These are phyloP conservation scores for Vicugna pacos DNA, from an alignment of 2,113 vertebrate genomes.

Conservation along the genomic window DNA sequence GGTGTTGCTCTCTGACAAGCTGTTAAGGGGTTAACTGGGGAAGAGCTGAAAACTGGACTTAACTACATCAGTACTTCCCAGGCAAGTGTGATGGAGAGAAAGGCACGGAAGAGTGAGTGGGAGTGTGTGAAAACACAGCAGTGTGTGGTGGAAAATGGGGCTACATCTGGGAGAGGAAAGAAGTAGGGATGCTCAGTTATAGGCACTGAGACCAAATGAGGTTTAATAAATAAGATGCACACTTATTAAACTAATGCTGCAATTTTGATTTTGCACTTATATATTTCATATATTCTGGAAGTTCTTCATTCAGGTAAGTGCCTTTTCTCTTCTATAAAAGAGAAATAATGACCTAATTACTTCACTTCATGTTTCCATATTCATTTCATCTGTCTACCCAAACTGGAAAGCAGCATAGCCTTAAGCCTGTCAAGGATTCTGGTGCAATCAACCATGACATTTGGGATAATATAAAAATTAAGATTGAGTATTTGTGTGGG, in stretches of 20 bases:
- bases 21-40: background rate
- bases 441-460: background rate
- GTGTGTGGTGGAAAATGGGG: background rate
- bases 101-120: background rate
- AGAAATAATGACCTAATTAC: conserved; percentile 14
- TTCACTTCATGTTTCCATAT: background rate
- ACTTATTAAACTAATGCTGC: background rate
- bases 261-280: background rate
- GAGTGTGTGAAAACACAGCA: background rate
- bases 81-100: background rate
- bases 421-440: background rate
- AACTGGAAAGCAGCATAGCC: background rate
- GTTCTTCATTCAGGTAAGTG: background rate
- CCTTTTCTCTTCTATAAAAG: background rate
- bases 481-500: background rate
- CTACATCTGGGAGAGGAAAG: background rate
- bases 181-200: background rate
- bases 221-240: background rate
- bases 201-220: background rate
- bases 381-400: background rate
- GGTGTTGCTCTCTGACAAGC: background rate
- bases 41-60: background rate
- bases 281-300: background rate
- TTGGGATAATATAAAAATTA: conserved; percentile 10
- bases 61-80: background rate